phyloP scores from a whole-genome alignment of 2,888 invertebrate genomes.

The Brachypterus glaber region DNA sequence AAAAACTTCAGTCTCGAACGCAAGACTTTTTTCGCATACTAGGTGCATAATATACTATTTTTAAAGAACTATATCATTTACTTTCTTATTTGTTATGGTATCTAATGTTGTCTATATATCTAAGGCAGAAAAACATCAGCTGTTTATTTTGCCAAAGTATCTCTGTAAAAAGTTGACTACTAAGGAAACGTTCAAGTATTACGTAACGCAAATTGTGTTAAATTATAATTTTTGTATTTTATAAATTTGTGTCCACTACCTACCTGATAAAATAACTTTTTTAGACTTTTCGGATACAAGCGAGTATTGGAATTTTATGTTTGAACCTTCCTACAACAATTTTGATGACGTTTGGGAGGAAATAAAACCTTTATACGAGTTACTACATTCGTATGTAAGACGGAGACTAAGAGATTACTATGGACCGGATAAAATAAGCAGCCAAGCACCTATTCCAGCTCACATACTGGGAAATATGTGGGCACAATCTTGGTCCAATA shows the following conservation, averaged over 20 bases:
- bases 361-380: constrained; percentile 76
- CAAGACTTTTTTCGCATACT: no score
- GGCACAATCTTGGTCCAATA: constrained; percentile 79
- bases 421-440: constrained; percentile 70
- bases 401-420: constrained; percentile 73
- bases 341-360: constrained; percentile 74
- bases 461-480: constrained; percentile 87
- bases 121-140: no score
- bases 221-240: no score
- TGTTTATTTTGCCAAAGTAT: no score
- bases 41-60: no score
- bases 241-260: no score
- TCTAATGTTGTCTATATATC: no score
- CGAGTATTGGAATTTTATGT: constrained; percentile 82
- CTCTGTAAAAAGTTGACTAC: no score
- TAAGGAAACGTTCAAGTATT: neutral
- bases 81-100: no score
- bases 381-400: constrained; percentile 82
- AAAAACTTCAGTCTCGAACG: no score
- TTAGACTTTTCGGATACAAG: constrained; percentile 80
- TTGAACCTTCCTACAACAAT: constrained; percentile 67
- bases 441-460: constrained; percentile 74
- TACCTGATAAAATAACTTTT: no score
- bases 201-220: neutral
- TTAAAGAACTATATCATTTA: no score